These are phyloP conservation scores for Smittia aterrima DNA, from an alignment of 2,888 invertebrate genomes.

Conservation along the genomic window DNA sequence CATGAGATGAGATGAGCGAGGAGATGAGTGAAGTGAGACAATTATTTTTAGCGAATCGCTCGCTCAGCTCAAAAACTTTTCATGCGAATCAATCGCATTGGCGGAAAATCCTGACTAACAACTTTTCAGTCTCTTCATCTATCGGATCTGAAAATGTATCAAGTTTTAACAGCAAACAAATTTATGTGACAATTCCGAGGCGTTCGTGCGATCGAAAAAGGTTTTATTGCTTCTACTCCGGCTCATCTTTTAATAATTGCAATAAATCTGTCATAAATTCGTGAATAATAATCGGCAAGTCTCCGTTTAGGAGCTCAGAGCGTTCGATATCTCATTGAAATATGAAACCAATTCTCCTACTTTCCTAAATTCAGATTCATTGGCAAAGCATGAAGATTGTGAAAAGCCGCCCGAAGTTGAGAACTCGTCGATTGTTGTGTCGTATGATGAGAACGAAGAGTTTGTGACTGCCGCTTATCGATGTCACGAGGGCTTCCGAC, in stretches of 20 bases:
- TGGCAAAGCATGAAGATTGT: slow-evolving; percentile 47
- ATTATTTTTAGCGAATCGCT: background rate
- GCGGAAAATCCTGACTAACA: background rate
- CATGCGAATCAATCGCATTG: slow-evolving; percentile 12
- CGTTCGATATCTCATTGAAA: background rate
- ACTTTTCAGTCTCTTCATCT: background rate
- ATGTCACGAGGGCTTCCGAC: slow-evolving; percentile 49
- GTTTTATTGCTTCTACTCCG: slow-evolving; percentile 15
- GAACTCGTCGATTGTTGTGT: slow-evolving; percentile 47
- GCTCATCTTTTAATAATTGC: slow-evolving; percentile 39
- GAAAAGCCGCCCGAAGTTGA: slow-evolving; percentile 49
- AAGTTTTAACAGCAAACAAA: slow-evolving; percentile 20
- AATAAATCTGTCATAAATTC: slow-evolving; percentile 38
- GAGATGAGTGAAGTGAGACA: background rate
- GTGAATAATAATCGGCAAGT: background rate
- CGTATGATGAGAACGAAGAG: slow-evolving; percentile 46
- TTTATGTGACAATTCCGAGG: slow-evolving; percentile 38
- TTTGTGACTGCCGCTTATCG: slow-evolving; percentile 51
- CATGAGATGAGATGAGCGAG: background rate
- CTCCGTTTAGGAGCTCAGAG: background rate
- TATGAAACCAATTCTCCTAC: background rate
- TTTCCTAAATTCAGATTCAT: slow-evolving; percentile 9
- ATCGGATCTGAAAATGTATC: slow-evolving; percentile 14
- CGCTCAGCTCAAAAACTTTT: background rate
- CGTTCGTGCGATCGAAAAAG: slow-evolving; percentile 23